Percentiles rank a stretch among this genome's conserved stretches.
These are phyloP conservation scores for Spea hammondii DNA, from an alignment of 2,797 vertebrate genomes.

Conservation along the genomic window DNA sequence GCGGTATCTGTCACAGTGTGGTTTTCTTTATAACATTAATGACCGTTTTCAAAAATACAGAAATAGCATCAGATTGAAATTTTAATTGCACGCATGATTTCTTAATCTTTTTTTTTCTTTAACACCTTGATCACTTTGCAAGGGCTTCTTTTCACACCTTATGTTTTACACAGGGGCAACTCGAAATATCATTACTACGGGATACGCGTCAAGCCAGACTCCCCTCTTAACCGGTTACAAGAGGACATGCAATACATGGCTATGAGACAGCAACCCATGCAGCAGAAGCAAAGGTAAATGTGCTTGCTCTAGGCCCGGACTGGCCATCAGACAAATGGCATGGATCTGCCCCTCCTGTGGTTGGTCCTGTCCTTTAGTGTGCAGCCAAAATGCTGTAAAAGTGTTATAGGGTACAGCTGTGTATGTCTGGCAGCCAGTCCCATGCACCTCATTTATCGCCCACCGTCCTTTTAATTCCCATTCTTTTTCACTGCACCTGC, in stretches of 20 bases:
- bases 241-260: slow-evolving; percentile 83
- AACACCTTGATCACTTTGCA: slow-evolving; percentile 33
- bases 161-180: slow-evolving; percentile 68
- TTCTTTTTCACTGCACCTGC: no score
- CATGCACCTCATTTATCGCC: no score
- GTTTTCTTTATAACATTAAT: slow-evolving; percentile 1
- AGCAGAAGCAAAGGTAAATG: slow-evolving; percentile 76
- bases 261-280: slow-evolving; percentile 80
- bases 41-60: slow-evolving; percentile 3
- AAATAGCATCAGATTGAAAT: slow-evolving; percentile 25
- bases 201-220: slow-evolving; percentile 80
- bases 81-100: not conserved
- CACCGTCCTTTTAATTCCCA: no score
- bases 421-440: no score
- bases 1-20: slow-evolving; percentile 12
- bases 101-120: not conserved
- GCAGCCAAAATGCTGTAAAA: no score
- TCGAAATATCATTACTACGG: slow-evolving; percentile 81
- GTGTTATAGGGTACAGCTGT: no score
- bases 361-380: no score
- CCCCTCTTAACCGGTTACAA: slow-evolving; percentile 78
- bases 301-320: no score
- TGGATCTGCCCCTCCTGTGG: no score
- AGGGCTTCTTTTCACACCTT: slow-evolving; percentile 33
- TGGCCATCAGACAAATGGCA: no score